These are phyloP conservation scores for Cyanoramphus novaezelandiae DNA, from an alignment of 2,113 vertebrate species.

Conservation along the genomic window DNA sequence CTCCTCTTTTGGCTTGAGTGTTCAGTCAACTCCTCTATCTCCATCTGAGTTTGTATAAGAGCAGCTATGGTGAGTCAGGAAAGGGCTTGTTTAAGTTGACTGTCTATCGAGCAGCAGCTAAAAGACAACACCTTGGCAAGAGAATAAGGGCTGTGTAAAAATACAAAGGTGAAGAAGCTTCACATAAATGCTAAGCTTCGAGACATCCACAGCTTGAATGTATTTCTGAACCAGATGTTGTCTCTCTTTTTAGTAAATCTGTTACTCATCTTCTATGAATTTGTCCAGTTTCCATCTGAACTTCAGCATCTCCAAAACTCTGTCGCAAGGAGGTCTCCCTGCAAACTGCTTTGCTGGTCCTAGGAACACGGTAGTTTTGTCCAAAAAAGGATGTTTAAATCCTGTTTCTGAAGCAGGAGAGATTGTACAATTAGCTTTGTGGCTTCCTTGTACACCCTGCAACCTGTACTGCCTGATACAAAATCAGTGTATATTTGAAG, in stretches of 20 bases:
- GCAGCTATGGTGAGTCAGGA: not conserved
- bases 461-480: not conserved
- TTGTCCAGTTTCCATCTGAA: not conserved
- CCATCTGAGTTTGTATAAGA: not conserved
- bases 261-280: not conserved
- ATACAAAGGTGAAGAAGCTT: not conserved
- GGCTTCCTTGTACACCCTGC: not conserved
- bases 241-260: not conserved
- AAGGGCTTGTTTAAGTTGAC: not conserved
- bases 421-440: not conserved
- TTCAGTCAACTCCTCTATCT: not conserved
- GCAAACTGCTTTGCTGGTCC: not conserved
- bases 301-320: not conserved
- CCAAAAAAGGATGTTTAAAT: not conserved
- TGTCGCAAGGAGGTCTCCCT: not conserved
- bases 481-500: not conserved
- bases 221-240: not conserved
- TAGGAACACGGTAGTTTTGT: not conserved
- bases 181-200: not conserved
- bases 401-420: not conserved
- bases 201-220: not conserved
- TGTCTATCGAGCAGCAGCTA: not conserved
- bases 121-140: not conserved
- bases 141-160: not conserved
- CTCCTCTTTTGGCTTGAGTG: not conserved